These are phyloP conservation scores for Bombyx mori DNA, from an alignment of 1,140 invertebrate genomes.

Conservation along the genomic window ASM3026992v2 NC_085115.1:14837001-14837500, in stretches of 20 bases:
- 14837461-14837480: background rate
- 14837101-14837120: slow-evolving; percentile 3
- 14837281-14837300: background rate
- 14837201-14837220: slow-evolving; percentile 7
- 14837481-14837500: background rate
- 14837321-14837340: background rate
- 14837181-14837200: slow-evolving; percentile 10
- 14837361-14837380: background rate
- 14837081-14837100: slow-evolving; percentile 6
- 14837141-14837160: slow-evolving; percentile 2
- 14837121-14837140: background rate
- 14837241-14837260: background rate
- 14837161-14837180: slow-evolving; percentile 11
- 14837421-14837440: slow-evolving; percentile 2
- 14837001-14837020: background rate
- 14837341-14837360: background rate
- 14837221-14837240: slow-evolving; percentile 6
- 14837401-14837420: background rate
- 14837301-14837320: background rate
- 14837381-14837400: background rate
- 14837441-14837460: background rate
- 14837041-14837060: slow-evolving; percentile 1
- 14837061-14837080: slow-evolving; percentile 4
- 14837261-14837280: background rate
- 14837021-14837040: background rate